Conservation (phyloP, 2,113 vertebrate genomes). For the Tenebrosternarchus preto region DNA sequence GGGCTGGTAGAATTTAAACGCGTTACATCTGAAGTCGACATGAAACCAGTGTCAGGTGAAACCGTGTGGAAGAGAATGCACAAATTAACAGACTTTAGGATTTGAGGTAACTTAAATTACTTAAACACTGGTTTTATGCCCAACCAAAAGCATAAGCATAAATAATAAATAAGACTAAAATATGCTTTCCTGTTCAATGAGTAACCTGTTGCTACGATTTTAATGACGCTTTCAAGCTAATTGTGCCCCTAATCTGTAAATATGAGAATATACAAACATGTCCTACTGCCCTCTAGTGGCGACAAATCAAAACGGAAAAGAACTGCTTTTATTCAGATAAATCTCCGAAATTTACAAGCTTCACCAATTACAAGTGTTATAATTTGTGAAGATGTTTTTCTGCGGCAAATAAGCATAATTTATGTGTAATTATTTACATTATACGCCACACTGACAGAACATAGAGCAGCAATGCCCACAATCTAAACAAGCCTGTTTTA, state of each 20-base stretch:
- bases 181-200: neutral
- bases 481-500: neutral
- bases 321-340: too few relatives aligned
- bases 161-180: neutral
- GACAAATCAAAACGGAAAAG: neutral
- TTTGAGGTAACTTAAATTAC: neutral
- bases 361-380: neutral
- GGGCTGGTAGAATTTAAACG: neutral
- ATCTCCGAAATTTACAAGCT: too few relatives aligned
- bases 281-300: neutral
- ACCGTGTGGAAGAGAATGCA: neutral
- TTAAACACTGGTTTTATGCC: neutral
- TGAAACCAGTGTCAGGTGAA: neutral
- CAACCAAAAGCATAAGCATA: neutral
- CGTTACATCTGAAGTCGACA: neutral
- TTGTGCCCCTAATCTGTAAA: too few relatives aligned
- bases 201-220: neutral
- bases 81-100: neutral
- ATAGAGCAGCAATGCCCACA: neutral
- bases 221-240: neutral
- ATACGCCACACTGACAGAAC: neutral
- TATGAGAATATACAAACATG: neutral
- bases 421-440: too few relatives aligned
- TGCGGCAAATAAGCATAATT: neutral
- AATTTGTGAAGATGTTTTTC: neutral